Evolutionary conservation across 2,888 invertebrate genomes (phyloP).

Genomic region (Tolmerus cingulatus): DNA sequence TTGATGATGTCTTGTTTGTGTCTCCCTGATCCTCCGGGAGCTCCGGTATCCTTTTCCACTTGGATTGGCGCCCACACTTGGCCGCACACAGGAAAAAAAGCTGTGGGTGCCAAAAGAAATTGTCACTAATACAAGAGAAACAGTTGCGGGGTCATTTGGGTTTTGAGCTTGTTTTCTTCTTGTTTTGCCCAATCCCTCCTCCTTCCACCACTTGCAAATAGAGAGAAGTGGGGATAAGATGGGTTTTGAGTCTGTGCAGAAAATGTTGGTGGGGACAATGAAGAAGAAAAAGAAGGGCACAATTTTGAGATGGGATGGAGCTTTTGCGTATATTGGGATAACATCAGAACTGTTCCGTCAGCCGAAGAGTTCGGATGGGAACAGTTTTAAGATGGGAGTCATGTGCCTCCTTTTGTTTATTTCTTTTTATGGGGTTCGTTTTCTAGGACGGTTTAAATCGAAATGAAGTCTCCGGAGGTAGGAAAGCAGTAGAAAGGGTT

Average conservation of each 20-base stretch:
- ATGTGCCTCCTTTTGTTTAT: not conserved
- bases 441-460: not conserved
- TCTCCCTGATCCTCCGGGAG: slow-evolving; percentile 1
- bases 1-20: slow-evolving; percentile 43
- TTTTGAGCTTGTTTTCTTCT: not conserved
- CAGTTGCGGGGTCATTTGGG: not conserved
- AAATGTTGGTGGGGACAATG: not conserved
- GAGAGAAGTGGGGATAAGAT: not conserved
- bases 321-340: not conserved
- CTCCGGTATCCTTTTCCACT: slow-evolving; percentile 35
- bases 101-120: slow-evolving; percentile 22
- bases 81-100: not conserved
- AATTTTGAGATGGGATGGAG: not conserved
- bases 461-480: not conserved
- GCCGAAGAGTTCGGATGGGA: not conserved
- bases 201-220: too few relatives aligned
- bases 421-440: not conserved
- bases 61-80: slow-evolving; percentile 20
- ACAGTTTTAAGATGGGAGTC: not conserved
- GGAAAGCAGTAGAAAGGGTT: too few relatives aligned
- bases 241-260: slow-evolving; percentile 35
- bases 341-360: not conserved
- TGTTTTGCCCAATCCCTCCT: not conserved
- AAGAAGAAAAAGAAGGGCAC: not conserved
- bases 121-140: slow-evolving; percentile 1